Base-by-base conservation (phyloP, 2,888 invertebrate species). In the Tuta absoluta region DNA sequence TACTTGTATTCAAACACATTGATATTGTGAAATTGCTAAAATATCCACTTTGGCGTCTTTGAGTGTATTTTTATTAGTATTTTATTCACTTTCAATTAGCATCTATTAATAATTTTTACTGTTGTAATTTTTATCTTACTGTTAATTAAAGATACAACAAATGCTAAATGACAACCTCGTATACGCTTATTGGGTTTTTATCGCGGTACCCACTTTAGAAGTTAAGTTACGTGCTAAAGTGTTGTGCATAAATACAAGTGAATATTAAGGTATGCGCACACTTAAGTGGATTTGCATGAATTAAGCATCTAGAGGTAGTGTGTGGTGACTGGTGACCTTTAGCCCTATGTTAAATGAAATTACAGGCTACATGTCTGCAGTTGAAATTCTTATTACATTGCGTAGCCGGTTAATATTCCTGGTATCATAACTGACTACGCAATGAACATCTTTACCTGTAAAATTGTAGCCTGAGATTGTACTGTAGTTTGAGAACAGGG, bases 241-340 rank as follows among this genome's bases (percentile, higher is more conserved):
- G 33, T 56, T 24, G 56, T 24, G 33, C 24, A 33, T 53, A 33
- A 56, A 33, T 33, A 14, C 17, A n/a, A 19, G 4, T 56, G 56
- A 56, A 56, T 56, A 33, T 56, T 56, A 56, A 56, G 56, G 56
- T 33, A 56, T 56, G 56, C 56, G 8, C 28, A 33, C 56, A 56
- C 56, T 33, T 56, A 56, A 45, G 24, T 56, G 58, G 48, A 71
- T 72, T 73, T 75, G 69, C 73, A 73, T 75, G 66, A 66, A 53
- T 68, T 62, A 59, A 62, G 69, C 67, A 70, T 71, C 69, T 66
- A 21, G 38, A 28, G 24, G 56, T 24, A 33, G 74, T 69, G 73
- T 75, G 70, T 68, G 73, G 74, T 76, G 71, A 75, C 72, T 68
- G 73, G 74, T 76, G 71, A 75, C 72, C 73, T 66, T 65, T 69